Percentiles rank a stretch among this genome's conserved stretches.
phyloP scores from a whole-genome alignment of 2,797 vertebrate species.

The Mico argentatus region DNA sequence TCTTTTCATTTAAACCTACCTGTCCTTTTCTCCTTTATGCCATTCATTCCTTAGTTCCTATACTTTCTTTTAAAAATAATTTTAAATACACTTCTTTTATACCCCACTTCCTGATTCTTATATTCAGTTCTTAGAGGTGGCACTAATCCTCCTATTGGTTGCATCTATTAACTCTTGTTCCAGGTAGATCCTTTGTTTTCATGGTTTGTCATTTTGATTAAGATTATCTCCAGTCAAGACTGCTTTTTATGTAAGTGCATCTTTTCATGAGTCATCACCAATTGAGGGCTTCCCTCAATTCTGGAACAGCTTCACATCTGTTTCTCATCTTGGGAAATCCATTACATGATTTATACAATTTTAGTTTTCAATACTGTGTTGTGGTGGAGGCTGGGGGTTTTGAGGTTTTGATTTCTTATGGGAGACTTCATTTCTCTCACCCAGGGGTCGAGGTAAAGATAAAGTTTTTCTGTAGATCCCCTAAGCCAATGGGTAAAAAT shows the following conservation, averaged over 20 bases:
- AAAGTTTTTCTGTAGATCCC: not conserved
- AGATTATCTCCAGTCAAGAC: not conserved
- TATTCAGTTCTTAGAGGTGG: not conserved
- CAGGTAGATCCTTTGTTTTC: not conserved
- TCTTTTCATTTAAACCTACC: not conserved
- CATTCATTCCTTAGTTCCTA: not conserved
- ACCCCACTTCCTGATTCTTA: not conserved
- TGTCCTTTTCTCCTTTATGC: not conserved
- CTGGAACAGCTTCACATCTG: not conserved
- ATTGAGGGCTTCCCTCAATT: not conserved
- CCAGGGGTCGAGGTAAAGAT: not conserved
- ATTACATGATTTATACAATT: not conserved
- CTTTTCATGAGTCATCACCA: not conserved
- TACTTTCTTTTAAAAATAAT: not conserved
- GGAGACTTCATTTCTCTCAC: not conserved
- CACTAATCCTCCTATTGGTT: too few relatives aligned
- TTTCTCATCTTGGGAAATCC: not conserved
- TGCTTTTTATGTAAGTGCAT: not conserved
- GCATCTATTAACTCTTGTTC: not conserved
- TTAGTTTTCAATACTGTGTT: not conserved
- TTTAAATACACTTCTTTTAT: not conserved
- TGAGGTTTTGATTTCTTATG: not conserved
- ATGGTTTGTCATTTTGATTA: not conserved
- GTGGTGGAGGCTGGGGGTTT: not conserved
- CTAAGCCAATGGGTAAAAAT: not conserved